A percentile compares a stretch with the other conserved stretches of the same genome.
Evolutionary conservation across 53 echinoderm and acorn worm genomes (phyloP).

Genomic region (Holothuria leucospilota): DNA sequence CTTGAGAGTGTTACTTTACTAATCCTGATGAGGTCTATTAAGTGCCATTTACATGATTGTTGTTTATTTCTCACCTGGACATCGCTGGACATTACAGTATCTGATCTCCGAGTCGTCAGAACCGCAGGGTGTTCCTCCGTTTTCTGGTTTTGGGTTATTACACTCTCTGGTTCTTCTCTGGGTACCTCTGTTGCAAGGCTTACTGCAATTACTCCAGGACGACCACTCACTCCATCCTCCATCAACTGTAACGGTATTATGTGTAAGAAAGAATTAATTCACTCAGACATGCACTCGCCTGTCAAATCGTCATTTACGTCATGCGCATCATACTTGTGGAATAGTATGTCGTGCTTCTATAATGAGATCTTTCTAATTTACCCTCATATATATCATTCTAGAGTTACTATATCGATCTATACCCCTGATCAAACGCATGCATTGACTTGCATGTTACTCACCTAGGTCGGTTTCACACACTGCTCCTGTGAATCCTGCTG

Average conservation of each 20-base stretch:
- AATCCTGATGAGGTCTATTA: too few relatives aligned
- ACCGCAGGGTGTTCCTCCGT: conserved; percentile 59
- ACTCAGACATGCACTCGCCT: too few relatives aligned
- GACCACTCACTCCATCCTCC: conserved; percentile 64
- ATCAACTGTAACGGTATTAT: conserved; percentile 28
- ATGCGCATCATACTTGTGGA: too few relatives aligned
- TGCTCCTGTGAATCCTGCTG: conserved; percentile 55
- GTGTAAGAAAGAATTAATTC: too few relatives aligned
- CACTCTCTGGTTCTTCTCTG: conserved; percentile 52
- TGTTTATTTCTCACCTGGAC: conserved; percentile 41
- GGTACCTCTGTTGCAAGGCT: conserved; percentile 56
- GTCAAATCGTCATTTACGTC: too few relatives aligned
- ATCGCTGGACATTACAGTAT: conserved; percentile 52
- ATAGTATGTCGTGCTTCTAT: too few relatives aligned
- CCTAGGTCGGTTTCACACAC: conserved; percentile 54
- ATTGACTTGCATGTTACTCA: not conserved
- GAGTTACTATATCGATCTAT: too few relatives aligned
- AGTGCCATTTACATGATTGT: too few relatives aligned
- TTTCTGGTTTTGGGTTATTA: conserved; percentile 64
- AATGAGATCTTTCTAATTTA: too few relatives aligned
- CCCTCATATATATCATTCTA: too few relatives aligned
- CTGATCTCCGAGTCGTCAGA: conserved; percentile 32
- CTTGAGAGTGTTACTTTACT: too few relatives aligned
- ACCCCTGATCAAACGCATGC: too few relatives aligned
- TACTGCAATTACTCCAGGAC: conserved; percentile 47